A percentile compares a stretch with the other conserved stretches of the same genome.
These are phyloP conservation scores for Chaetura pelagica DNA, from an alignment of 2,113 vertebrate genomes.

Conservation along the genomic window DNA sequence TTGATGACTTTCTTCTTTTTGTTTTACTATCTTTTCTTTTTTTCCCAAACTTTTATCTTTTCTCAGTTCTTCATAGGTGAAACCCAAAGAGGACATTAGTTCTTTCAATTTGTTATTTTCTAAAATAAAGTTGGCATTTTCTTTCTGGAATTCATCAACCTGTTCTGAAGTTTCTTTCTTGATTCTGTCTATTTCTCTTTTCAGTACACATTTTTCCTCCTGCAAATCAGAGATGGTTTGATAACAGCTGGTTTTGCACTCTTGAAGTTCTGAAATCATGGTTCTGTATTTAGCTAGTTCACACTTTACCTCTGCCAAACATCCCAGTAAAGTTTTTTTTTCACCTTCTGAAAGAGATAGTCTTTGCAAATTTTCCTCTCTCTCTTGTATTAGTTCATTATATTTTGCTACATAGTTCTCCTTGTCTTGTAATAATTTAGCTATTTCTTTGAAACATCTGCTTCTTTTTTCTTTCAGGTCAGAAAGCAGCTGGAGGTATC, in stretches of 20 bases:
- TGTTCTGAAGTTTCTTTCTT: neutral
- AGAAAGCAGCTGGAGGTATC: slow-evolving; percentile 30
- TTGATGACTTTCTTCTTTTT: neutral
- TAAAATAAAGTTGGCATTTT: neutral
- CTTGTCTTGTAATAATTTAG: slow-evolving; percentile 52
- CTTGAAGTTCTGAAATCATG: slow-evolving; percentile 64
- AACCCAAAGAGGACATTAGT: neutral
- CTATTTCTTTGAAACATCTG: slow-evolving; percentile 64
- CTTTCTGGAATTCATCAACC: neutral
- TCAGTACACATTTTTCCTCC: slow-evolving; percentile 45
- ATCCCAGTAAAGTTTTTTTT: neutral
- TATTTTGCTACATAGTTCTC: neutral
- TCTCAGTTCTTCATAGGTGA: slow-evolving; percentile 11
- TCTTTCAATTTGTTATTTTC: slow-evolving; percentile 54
- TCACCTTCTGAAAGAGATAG: neutral
- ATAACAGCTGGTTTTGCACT: slow-evolving; percentile 38
- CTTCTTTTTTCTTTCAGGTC: slow-evolving; percentile 76
- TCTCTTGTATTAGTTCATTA: neutral
- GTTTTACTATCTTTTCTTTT: neutral
- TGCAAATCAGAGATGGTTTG: slow-evolving; percentile 54
- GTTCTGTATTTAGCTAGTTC: slow-evolving; percentile 30
- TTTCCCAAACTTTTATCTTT: neutral
- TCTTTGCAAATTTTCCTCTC: neutral
- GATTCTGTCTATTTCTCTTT: neutral
- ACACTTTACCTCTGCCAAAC: neutral